A percentile compares a stretch with the other conserved stretches of the same genome.
Evolutionary conservation across 2,797 vertebrate species (phyloP).

Genomic region (Rallus crepitans): DNA sequence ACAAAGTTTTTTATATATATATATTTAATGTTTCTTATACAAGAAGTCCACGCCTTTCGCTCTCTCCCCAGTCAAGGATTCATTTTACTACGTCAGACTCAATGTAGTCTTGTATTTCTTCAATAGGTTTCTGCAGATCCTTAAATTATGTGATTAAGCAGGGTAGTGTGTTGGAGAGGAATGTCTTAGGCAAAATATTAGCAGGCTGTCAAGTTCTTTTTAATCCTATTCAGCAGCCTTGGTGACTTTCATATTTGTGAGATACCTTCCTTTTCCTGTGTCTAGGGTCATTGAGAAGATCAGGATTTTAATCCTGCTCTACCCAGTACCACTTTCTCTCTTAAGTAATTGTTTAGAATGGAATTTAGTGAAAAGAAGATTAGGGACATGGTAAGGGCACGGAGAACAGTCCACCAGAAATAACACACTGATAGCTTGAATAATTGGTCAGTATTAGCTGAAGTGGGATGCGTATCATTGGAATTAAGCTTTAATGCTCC

Average conservation of each 20-base stretch:
- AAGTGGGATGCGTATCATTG: neutral
- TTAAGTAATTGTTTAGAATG: constrained; percentile 9
- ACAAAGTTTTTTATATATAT: neutral
- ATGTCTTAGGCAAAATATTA: neutral
- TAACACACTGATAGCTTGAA: neutral
- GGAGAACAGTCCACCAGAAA: neutral
- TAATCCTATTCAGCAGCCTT: neutral
- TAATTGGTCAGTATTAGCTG: neutral
- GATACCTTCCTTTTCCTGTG: neutral
- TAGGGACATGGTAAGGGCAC: neutral
- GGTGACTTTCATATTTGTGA: neutral
- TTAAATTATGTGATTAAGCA: neutral
- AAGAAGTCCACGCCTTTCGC: neutral
- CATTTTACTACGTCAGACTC: neutral
- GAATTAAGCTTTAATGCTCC: neutral
- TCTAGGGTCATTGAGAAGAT: neutral
- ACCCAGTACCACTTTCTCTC: neutral
- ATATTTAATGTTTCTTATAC: neutral
- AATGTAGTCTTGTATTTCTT: neutral
- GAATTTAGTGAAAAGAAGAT: constrained; percentile 14
- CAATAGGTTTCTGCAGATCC: neutral
- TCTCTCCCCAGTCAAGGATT: neutral
- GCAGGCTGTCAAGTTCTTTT: neutral
- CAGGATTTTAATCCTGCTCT: constrained; percentile 30
- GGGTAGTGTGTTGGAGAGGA: neutral